These are phyloP conservation scores for Gorsachius goisagi DNA, from an alignment of 2,113 vertebrate species.

Conservation along the genomic window DNA sequence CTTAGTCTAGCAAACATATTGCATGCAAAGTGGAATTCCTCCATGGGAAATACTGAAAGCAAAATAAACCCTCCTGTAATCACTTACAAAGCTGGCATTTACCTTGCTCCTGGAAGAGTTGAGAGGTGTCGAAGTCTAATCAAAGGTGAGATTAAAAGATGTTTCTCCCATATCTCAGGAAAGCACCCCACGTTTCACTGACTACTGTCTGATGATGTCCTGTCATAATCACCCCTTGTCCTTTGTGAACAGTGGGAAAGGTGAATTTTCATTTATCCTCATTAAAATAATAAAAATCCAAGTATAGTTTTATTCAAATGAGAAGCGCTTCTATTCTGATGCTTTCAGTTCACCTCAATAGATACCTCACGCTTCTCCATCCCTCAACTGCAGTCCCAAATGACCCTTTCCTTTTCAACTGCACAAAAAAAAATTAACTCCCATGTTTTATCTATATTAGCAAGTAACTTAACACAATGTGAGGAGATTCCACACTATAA, in stretches of 20 bases:
- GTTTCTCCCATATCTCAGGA: background rate
- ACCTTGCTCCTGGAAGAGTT: background rate
- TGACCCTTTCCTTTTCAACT: background rate
- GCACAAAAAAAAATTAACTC: background rate
- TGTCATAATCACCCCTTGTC: background rate
- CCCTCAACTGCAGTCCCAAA: background rate
- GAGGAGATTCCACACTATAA: background rate
- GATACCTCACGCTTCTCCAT: background rate
- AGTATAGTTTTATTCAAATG: background rate
- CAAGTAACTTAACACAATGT: background rate
- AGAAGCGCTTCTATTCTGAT: background rate
- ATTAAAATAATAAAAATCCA: background rate
- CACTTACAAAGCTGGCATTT: background rate
- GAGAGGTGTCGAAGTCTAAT: background rate
- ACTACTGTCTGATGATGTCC: background rate
- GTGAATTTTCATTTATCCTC: background rate
- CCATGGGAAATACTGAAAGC: background rate
- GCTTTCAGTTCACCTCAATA: background rate
- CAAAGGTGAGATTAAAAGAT: background rate
- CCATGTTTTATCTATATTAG: background rate
- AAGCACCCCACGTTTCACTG: background rate
- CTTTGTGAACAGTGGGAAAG: background rate
- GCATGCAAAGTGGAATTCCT: background rate
- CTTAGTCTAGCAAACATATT: background rate
- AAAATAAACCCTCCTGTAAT: background rate